phyloP scores from a whole-genome alignment of 2,113 vertebrate genomes.

The Propithecus coquereli region DNA sequence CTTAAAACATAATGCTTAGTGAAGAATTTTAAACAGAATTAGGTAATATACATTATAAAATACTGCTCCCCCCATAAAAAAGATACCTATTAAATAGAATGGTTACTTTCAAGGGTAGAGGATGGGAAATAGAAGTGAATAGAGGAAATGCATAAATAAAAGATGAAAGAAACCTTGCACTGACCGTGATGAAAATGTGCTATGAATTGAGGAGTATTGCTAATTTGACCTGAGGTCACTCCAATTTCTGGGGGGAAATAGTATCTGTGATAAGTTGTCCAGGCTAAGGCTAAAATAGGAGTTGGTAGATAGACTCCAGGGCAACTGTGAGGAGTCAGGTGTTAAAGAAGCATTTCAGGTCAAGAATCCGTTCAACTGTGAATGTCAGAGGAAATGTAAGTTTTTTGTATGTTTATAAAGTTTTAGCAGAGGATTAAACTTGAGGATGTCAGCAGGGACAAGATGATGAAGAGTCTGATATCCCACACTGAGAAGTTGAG shows the following conservation, averaged over 20 bases:
- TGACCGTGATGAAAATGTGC: background rate
- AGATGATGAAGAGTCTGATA: background rate
- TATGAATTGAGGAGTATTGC: background rate
- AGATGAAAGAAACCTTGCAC: background rate
- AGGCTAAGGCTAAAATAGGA: background rate
- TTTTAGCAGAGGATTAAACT: background rate
- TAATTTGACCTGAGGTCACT: background rate
- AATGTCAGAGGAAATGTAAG: background rate
- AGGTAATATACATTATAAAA: background rate
- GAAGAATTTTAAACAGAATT: background rate
- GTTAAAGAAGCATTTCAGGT: background rate
- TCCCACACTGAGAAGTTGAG: background rate
- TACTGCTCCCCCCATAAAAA: background rate
- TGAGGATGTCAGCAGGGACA: background rate
- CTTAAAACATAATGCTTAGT: background rate
- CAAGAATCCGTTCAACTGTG: background rate
- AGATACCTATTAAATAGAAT: background rate
- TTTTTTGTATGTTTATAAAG: background rate
- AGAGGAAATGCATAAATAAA: background rate
- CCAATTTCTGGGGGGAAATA: background rate
- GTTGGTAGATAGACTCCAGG: background rate
- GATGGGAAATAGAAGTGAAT: background rate
- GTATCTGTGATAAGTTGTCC: background rate
- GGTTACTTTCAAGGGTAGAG: background rate
- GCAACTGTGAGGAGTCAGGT: background rate